These are phyloP conservation scores for Amiota communis DNA, from an alignment of 2,888 invertebrate species.

Conservation along the genomic window DNA sequence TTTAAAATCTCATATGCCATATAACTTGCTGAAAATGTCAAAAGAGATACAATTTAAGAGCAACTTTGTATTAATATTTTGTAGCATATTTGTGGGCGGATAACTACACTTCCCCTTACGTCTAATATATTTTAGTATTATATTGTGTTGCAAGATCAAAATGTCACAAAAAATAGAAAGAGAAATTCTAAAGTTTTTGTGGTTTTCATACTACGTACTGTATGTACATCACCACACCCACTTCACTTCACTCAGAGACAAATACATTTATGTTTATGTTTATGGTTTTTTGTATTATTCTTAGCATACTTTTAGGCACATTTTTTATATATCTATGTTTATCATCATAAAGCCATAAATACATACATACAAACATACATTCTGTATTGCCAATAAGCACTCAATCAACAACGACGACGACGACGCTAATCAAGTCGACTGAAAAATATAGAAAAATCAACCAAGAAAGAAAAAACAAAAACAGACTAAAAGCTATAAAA, in stretches of 20 bases:
- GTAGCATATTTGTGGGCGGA: too few relatives aligned
- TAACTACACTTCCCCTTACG: too few relatives aligned
- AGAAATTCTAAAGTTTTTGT: not conserved
- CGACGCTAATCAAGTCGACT: conserved; percentile 16
- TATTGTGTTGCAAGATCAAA: not conserved
- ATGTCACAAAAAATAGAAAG: not conserved
- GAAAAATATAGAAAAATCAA: too few relatives aligned
- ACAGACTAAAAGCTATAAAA: conserved; percentile 9
- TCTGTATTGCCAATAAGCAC: conserved; percentile 15
- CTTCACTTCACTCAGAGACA: too few relatives aligned
- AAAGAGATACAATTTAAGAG: not conserved
- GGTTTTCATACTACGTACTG: not conserved
- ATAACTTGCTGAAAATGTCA: too few relatives aligned
- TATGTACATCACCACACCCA: too few relatives aligned
- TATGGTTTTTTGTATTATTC: too few relatives aligned
- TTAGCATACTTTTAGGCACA: not conserved
- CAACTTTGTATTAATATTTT: conserved; percentile 1
- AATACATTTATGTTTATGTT: too few relatives aligned
- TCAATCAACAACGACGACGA: conserved; percentile 6
- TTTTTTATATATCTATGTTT: not conserved
- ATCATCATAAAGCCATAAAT: conserved; percentile 5
- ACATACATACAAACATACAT: not conserved
- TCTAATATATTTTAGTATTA: too few relatives aligned
- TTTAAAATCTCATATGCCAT: too few relatives aligned
- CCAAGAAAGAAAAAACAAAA: too few relatives aligned